These are phyloP conservation scores for Xanthorhoe spadicearia DNA, from an alignment of 2,888 invertebrate genomes.

Conservation along the genomic window DNA sequence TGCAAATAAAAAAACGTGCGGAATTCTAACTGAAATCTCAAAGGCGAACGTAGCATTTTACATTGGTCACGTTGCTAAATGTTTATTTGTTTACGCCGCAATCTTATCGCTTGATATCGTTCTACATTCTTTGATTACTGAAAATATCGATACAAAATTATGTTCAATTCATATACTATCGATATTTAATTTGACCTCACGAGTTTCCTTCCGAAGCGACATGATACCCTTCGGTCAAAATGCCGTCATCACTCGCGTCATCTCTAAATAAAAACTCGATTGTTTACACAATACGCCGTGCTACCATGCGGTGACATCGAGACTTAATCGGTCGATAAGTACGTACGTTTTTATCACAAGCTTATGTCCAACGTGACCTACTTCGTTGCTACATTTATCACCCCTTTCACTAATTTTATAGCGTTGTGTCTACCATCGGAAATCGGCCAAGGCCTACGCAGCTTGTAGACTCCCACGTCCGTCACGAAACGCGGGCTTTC, in stretches of 20 bases:
- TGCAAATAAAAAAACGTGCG: slow-evolving; percentile 2
- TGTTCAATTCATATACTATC: slow-evolving; percentile 29
- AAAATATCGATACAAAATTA: not conserved
- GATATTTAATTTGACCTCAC: slow-evolving; percentile 49
- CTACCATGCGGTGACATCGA: slow-evolving; percentile 37
- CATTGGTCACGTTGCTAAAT: slow-evolving; percentile 5
- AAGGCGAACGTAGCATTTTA: not conserved
- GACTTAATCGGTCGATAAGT: slow-evolving; percentile 41
- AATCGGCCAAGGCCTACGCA: slow-evolving; percentile 56
- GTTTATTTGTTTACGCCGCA: slow-evolving; percentile 11
- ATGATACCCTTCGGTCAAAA: slow-evolving; percentile 45
- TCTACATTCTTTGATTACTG: not conserved
- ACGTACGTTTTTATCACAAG: slow-evolving; percentile 29
- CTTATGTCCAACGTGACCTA: slow-evolving; percentile 46
- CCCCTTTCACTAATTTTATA: slow-evolving; percentile 52
- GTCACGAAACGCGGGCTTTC: slow-evolving; percentile 10
- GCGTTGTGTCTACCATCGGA: slow-evolving; percentile 48
- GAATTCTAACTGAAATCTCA: not conserved
- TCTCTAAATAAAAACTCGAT: slow-evolving; percentile 53
- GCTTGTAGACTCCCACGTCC: slow-evolving; percentile 42
- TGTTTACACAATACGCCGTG: slow-evolving; percentile 41
- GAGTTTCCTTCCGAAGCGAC: slow-evolving; percentile 44
- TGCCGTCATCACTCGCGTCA: slow-evolving; percentile 49
- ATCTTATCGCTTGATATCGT: slow-evolving; percentile 28
- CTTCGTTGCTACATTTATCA: slow-evolving; percentile 40